These are phyloP conservation scores for Galerucella nymphaeae DNA, from an alignment of 2,888 invertebrate species.

Conservation along the genomic window DNA sequence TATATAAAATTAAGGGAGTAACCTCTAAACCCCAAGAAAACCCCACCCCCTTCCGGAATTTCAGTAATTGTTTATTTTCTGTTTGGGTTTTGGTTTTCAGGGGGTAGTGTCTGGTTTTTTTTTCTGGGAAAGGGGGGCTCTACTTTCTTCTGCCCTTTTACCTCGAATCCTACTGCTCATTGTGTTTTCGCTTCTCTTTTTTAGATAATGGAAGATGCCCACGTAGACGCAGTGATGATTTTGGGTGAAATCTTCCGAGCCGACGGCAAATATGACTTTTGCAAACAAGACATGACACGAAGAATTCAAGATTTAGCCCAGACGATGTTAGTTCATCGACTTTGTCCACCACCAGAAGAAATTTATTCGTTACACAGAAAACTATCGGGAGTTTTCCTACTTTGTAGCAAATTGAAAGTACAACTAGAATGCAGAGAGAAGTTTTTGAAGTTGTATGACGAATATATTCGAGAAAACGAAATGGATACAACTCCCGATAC, in stretches of 20 bases:
- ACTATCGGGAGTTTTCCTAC: conserved; percentile 92
- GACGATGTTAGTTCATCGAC: conserved; percentile 91
- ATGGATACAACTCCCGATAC: neutral
- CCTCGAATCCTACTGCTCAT: too few relatives aligned
- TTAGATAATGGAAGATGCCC: conserved; percentile 91
- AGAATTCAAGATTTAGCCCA: conserved; percentile 88
- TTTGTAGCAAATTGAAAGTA: conserved; percentile 88
- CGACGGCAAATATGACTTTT: conserved; percentile 88
- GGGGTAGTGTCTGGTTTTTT: too few relatives aligned
- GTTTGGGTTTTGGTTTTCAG: too few relatives aligned
- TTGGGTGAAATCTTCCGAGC: conserved; percentile 93
- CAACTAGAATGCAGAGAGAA: conserved; percentile 84
- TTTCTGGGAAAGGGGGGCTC: too few relatives aligned
- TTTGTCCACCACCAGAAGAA: conserved; percentile 98
- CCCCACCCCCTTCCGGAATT: too few relatives aligned
- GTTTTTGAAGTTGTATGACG: conserved; percentile 82
- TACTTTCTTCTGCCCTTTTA: too few relatives aligned
- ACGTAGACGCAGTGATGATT: conserved; percentile 96
- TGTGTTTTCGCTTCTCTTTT: conserved; percentile 34
- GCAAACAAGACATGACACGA: conserved; percentile 83
- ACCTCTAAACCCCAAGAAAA: too few relatives aligned
- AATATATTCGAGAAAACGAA: conserved; percentile 65
- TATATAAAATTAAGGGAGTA: too few relatives aligned
- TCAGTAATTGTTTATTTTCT: too few relatives aligned
- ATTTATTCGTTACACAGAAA: conserved; percentile 98